Base-by-base conservation (phyloP, 2,888 invertebrate species). In the Phragmatobia fuliginosa region DNA sequence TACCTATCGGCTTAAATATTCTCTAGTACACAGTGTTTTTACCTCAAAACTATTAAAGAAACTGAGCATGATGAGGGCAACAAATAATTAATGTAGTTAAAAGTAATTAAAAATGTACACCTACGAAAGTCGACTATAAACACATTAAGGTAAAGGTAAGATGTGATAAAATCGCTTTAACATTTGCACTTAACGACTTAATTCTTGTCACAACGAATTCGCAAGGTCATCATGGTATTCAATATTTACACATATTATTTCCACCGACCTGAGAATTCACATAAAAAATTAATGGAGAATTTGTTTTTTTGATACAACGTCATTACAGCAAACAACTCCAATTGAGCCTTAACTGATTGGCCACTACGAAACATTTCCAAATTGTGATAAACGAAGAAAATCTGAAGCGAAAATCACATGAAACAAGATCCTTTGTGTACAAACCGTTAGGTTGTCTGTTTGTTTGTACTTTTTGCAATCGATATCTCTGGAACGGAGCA, bases 401-500 rank as follows among this genome's bases (percentile, higher is more conserved):
- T 69, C 41, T 71, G 74, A 79, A 76, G 76, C 67, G 38, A 80
- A 74, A 73, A 79, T 72, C 70, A 67, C 68, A 69, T 74, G 76
- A 72, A 79, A 81, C 74, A 67, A 68, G 73, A 81, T 78, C 75
- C 79, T 78, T 83, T 87, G 85, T 89, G 87, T 83, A 87, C 87
- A 84, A 83, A 83, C 84, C 89, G 85, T 87, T 88, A 88, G 84
- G 78, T 80, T 82, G 86, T 86, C 82, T 85, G 88, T 91, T 88
- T 86, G 85, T 86, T 81, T 90, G 83, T 88, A 84, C 88, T 88
- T 90, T 90, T 93, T 93, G 92, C 90, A 89, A 92, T 90, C 91
- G 92, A 92, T 94, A 92, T 90, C 92, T 90, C 88, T 86, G 91
- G 91, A 91, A 90, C 87, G 85, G 81, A 89, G 88, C 94, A 93